Conservation (phyloP, 2,113 vertebrate genomes). For the Albula glossodonta region DNA sequence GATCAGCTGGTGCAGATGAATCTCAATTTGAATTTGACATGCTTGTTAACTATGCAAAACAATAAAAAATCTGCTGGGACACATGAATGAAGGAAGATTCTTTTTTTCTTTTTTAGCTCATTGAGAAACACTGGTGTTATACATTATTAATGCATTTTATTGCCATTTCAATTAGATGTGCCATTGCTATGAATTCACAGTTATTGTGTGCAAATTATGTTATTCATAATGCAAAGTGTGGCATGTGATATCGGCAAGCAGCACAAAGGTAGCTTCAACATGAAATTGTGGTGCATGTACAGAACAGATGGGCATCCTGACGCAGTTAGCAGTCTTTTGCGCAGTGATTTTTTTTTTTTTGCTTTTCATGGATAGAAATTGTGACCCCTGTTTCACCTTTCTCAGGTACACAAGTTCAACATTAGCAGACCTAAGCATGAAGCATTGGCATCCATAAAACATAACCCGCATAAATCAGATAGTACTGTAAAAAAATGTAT, state of each 20-base stretch:
- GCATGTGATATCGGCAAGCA: not conserved
- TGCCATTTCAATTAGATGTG: not conserved
- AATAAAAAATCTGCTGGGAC: not conserved
- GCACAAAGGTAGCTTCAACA: not conserved
- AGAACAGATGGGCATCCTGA: not conserved
- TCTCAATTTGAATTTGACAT: not conserved
- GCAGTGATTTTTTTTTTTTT: not conserved
- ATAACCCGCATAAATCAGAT: conserved; percentile 41
- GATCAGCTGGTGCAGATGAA: not conserved
- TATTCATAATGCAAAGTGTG: not conserved
- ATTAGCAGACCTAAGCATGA: conserved; percentile 16
- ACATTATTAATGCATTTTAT: not conserved
- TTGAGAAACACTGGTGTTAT: not conserved
- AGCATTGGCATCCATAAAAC: conserved; percentile 49
- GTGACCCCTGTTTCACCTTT: conserved; percentile 16
- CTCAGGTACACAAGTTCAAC: conserved; percentile 1
- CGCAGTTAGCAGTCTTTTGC: not conserved
- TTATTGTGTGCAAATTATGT: not conserved
- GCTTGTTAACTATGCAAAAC: not conserved
- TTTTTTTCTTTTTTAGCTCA: no score
- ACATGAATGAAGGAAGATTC: no score
- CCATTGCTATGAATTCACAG: not conserved
- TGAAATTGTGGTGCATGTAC: not conserved
- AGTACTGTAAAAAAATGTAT: conserved; percentile 45
- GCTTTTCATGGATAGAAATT: not conserved